phyloP scores from a whole-genome alignment of 1,140 invertebrate species.

The Pseudomyrmex concolor region DNA sequence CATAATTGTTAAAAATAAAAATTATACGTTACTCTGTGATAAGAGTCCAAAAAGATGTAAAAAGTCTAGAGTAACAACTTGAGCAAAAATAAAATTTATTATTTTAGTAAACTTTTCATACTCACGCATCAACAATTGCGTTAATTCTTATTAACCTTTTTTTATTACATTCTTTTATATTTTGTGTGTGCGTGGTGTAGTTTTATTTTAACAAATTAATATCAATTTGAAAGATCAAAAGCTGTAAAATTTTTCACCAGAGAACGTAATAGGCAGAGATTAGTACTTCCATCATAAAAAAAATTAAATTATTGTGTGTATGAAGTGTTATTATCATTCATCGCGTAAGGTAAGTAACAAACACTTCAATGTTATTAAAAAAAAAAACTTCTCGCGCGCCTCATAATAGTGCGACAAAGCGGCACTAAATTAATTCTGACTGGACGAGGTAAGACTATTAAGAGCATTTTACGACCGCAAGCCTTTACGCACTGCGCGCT shows the following conservation, averaged over 20 bases:
- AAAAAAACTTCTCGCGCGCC: conserved; percentile 5
- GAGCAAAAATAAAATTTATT: too few relatives aligned
- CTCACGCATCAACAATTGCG: too few relatives aligned
- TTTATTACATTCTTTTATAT: too few relatives aligned
- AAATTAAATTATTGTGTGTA: background rate
- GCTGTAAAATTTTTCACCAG: background rate
- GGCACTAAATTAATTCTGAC: conserved; percentile 36
- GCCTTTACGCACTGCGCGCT: conserved; percentile 27
- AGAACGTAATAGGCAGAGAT: background rate
- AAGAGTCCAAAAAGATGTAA: too few relatives aligned
- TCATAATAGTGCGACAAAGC: conserved; percentile 37
- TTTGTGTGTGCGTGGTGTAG: too few relatives aligned
- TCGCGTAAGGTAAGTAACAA: conserved; percentile 1
- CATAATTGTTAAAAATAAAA: too few relatives aligned
- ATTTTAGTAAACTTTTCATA: too few relatives aligned
- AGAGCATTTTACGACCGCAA: conserved; percentile 47
- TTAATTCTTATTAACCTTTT: too few relatives aligned
- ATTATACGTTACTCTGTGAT: too few relatives aligned
- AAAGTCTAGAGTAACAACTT: too few relatives aligned
- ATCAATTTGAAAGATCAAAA: background rate
- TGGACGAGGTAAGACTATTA: conserved; percentile 49
- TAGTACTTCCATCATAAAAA: background rate
- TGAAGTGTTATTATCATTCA: background rate
- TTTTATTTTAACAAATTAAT: background rate
- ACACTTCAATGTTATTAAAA: conserved; percentile 29